Percentiles rank a stretch among this genome's conserved stretches.
Conservation (phyloP, 2,888 invertebrate genomes). For the Nomada flava region DNA sequence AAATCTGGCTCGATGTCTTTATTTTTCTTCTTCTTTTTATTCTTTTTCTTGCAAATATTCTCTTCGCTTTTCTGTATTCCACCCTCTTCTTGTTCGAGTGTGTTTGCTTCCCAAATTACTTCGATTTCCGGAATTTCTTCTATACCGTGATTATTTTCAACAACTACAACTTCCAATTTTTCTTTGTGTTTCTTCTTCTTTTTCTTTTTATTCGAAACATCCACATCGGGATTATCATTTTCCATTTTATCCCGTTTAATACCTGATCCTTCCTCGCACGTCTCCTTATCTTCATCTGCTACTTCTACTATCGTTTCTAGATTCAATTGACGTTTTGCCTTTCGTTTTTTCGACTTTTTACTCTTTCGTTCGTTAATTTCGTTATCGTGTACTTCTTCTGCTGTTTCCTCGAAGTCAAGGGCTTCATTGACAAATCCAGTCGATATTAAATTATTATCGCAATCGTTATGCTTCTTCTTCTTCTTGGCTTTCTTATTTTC, state of each 20-base stretch:
- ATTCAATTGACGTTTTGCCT: conserved; percentile 65
- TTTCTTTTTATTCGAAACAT: conserved; percentile 26
- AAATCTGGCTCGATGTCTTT: background rate
- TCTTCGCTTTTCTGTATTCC: background rate
- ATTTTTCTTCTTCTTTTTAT: conserved; percentile 31
- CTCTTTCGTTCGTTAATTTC: conserved; percentile 75
- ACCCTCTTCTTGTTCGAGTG: background rate
- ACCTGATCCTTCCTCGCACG: background rate
- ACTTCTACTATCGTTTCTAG: conserved; percentile 79
- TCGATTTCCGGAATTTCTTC: conserved; percentile 12
- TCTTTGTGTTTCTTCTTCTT: conserved; percentile 60
- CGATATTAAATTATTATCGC: conserved; percentile 25
- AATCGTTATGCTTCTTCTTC: conserved; percentile 53
- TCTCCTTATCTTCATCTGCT: conserved; percentile 60
- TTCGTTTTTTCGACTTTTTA: conserved; percentile 71
- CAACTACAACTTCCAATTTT: conserved; percentile 19
- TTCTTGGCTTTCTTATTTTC: conserved; percentile 74
- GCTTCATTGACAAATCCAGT: conserved; percentile 76
- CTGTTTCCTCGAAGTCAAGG: conserved; percentile 70
- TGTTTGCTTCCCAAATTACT: background rate
- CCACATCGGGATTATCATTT: conserved; percentile 12
- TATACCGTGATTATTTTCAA: conserved; percentile 12
- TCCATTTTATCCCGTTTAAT: conserved; percentile 2
- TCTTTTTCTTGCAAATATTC: conserved; percentile 21
- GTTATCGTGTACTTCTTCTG: conserved; percentile 76